Evolutionary conservation across 2,888 invertebrate species (phyloP), one percentile per base, ranked within the genome.

Genomic region (Mimachlamys varia): DNA sequence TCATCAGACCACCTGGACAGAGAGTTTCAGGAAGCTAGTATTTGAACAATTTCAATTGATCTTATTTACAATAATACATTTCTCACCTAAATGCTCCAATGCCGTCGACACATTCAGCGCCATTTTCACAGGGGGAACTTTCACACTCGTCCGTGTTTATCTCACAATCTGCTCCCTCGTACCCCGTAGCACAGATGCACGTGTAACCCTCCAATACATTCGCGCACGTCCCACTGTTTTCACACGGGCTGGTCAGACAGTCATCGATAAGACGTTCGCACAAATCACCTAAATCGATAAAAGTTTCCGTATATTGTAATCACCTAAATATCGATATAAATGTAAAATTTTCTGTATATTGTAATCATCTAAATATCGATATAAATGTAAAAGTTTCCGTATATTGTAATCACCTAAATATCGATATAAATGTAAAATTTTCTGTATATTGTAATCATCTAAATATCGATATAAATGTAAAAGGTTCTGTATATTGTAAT

Each of bases 141-240:
- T 97, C 97, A 94, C 98, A 98, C 7, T 98, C 97, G 94, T 97
- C 97, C 27, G 97, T 95, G 87, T 96, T 93, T 55, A 96, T 95
- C 88, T 95, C 95, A 92, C 95, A 96, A 88, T 94, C 93, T 0
- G 91, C 91, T 38, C 96, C 96, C 17, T 91, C 92, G 49, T 93
- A 94, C 13, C 94, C 95, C 0, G 89, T 87, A 0, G 90, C 90
- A 91, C 96, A 96, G 33, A 89, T 90, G 90, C 96, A 96, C 5
- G 7, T 89, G 89, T 93, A 94, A 13, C 94, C 95, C 49, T 95
- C 95, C 93, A 95, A 27, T 37, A 93, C 94, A 90, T 96, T 94
- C 3, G 94, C 93, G 93, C 95, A 95, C 17, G 92, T 93, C 4
- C 93, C 95, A 22, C 93, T 93, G 89, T 95, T 95, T n/a, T 90